Evolutionary conservation across 2,888 invertebrate genomes (phyloP), one percentile per base, ranked within the genome.

Genomic region (Dryobotodes eremita): DNA sequence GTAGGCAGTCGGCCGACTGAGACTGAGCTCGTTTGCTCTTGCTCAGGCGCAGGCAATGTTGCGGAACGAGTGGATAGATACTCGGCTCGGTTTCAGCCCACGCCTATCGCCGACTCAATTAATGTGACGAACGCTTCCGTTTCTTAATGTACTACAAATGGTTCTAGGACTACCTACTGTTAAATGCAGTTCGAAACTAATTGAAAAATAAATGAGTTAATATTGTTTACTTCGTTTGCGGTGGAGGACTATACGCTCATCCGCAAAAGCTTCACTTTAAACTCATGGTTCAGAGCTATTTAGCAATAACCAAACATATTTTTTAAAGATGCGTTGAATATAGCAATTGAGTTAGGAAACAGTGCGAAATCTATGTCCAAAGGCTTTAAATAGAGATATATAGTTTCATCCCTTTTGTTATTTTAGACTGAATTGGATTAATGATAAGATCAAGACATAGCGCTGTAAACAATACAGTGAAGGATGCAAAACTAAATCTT

Each of bases 81-180:
- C 77, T 83, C 64, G 77, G 80, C 88, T 88, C 83, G 72, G 82
- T 83, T 85, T 73, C 84, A 87, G 80, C 94, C 94, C 93, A 95
- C 95, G 93, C 94, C 93, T 92, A 91, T 90, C 90, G 88, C 87
- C 89, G 86, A 89, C 90, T 92, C 92, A 92, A 94, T 94, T 93
- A 93, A 90, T 88, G 88, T 91, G 89, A 90, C 90, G 86, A 88
- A 89, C 89, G 91, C 93, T 93, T 94, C 94, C 93, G 94, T 92
- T 92, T 91, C 87, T 90, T 89, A 88, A 88, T 87, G 72, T 66
- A 78, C 50, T 81, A 78, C 78, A 71, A 87, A 87, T 80, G 57
- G 75, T 64, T 80, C 62, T 76, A 70, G 55, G 66, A 36, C 36
- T 55, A 71, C 31, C 31, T 36, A 36, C 64, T 73, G 70, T 65